Base-by-base conservation (phyloP, 1,140 invertebrate species). In the Eriosoma lanigerum region DNA sequence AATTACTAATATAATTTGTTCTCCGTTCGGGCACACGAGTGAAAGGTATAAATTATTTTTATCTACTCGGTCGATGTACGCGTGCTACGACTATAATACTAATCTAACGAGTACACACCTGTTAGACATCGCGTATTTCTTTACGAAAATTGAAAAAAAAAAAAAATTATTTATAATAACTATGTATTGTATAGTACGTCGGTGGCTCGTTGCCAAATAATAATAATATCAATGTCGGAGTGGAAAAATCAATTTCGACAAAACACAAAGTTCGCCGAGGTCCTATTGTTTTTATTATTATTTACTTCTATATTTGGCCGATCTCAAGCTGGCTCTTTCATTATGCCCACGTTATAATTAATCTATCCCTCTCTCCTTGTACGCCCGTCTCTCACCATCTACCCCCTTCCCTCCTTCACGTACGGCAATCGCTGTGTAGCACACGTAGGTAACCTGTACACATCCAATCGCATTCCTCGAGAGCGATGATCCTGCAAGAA, bases 401-500 rank as follows among this genome's bases (percentile, higher is more conserved):
- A n/a, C n/a, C n/a, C n/a, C n/a, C n/a, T n/a, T n/a, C n/a, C n/a
- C n/a, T n/a, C n/a, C n/a, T 21, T 52, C 68, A 52, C 68, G 68
- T 72, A 26, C 12, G 26, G 24, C n/a, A 17, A 32, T 44, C n/a
- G 0, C 32, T 44, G n/a, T 68, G 46, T 24, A 56, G 8, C 32
- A 8, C 32, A 8, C 32, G 32, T 38, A 8, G 3, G 32, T 38
- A 8, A 4, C 32, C 3, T 38, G 32, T 21, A 21, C 8, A 68
- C n/a, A 5, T 38, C 44, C 24, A 8, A 52, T 72, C 5, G 29
- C 52, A 58, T 58, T 58, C 72, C 54, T 58, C 15, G 21, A 58
- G 72, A 56, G 38, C 72, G 72, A 76, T 58, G 72, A 76, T 76
- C 72, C 72, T 58, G 52, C 52, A 44, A 76, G 12, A 76, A 38